These are phyloP conservation scores for Cetoscarus ocellatus DNA, from an alignment of 2,797 vertebrate genomes.

Conservation along the genomic window DNA sequence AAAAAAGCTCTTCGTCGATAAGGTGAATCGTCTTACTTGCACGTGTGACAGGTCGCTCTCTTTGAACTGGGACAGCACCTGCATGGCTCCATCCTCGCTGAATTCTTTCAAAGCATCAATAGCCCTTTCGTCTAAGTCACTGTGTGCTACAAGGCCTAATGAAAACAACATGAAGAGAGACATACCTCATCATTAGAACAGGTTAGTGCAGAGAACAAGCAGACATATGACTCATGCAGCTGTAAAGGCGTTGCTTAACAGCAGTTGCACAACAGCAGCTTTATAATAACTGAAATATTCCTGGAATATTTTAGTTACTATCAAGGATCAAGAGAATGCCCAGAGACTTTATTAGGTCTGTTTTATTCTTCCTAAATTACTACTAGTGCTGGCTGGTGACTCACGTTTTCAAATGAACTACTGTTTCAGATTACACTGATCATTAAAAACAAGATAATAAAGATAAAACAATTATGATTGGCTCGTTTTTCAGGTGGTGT, in stretches of 20 bases:
- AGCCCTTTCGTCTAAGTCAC: conserved; percentile 97
- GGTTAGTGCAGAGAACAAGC: background rate
- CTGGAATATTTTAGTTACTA: conserved; percentile 1
- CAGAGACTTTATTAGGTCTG: background rate
- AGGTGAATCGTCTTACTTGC: conserved; percentile 85
- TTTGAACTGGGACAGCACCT: conserved; percentile 97
- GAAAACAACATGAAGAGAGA: conserved; percentile 12
- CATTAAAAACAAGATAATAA: no score
- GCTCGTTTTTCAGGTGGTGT: no score
- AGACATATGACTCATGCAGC: conserved; percentile 1
- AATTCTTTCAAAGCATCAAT: conserved; percentile 98
- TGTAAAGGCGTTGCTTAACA: background rate
- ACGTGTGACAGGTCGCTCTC: conserved; percentile 99
- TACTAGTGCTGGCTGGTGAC: no score
- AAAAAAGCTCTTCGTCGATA: background rate
- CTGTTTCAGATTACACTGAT: no score
- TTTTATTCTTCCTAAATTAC: no score
- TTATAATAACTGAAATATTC: background rate
- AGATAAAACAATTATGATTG: no score
- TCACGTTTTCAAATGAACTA: no score
- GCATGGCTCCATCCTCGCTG: conserved; percentile 96
- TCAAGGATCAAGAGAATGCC: background rate
- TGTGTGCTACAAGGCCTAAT: conserved; percentile 95
- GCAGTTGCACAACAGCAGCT: conserved; percentile 1
- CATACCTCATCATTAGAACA: background rate